Conservation (phyloP, 2,797 vertebrate species). For the Enoplosus armatus region DNA sequence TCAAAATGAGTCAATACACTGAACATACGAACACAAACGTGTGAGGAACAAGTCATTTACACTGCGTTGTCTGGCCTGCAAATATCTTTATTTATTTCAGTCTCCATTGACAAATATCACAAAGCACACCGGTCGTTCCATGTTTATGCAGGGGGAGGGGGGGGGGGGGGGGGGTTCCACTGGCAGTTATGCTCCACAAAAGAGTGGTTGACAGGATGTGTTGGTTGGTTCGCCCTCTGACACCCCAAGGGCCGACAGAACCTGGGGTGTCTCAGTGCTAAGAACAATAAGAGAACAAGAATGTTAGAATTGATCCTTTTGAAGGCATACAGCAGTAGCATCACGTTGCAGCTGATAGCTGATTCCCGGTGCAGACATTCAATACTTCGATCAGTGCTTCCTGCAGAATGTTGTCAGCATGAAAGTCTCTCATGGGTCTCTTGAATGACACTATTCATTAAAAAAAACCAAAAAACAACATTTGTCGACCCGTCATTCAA, state of each 20-base stretch:
- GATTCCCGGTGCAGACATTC: neutral
- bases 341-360: neutral
- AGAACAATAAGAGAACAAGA: constrained; percentile 32
- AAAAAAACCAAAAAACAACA: no score
- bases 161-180: no score
- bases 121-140: neutral
- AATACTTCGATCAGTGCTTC: neutral
- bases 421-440: neutral
- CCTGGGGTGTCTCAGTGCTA: constrained; percentile 53
- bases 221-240: neutral
- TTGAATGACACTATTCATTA: neutral
- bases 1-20: neutral
- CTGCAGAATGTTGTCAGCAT: neutral
- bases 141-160: neutral
- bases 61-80: neutral
- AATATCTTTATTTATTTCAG: constrained; percentile 26
- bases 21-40: neutral
- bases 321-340: neutral
- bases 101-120: constrained; percentile 13
- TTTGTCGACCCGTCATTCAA: neutral
- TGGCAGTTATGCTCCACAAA: neutral
- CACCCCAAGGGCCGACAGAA: neutral
- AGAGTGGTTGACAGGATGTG: neutral
- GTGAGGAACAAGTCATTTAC: neutral
- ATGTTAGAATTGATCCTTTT: constrained; percentile 20